These are phyloP conservation scores for Heliconius nattereri DNA, from an alignment of 1,140 invertebrate species.

Conservation along the genomic window DNA sequence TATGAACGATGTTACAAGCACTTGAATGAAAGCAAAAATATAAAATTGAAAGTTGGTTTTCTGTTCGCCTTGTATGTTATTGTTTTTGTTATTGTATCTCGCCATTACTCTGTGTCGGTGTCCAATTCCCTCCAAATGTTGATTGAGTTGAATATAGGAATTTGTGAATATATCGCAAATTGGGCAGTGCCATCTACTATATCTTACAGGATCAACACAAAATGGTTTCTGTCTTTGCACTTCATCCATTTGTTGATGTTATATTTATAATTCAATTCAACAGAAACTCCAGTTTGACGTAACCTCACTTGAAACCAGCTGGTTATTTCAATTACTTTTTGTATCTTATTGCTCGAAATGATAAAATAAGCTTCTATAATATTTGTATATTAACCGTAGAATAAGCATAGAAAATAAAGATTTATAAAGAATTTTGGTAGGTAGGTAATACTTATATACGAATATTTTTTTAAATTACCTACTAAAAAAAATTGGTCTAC, in stretches of 20 bases:
- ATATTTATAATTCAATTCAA: not conserved
- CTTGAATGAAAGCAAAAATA: slow-evolving; percentile 54
- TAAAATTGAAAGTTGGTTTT: slow-evolving; percentile 54
- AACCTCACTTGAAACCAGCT: not conserved
- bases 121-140: slow-evolving; percentile 68
- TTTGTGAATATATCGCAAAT: slow-evolving; percentile 66
- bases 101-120: slow-evolving; percentile 59
- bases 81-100: slow-evolving; percentile 45
- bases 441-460: not conserved
- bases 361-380: not conserved
- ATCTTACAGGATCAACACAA: slow-evolving; percentile 36
- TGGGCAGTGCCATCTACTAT: slow-evolving; percentile 60
- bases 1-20: slow-evolving; percentile 61
- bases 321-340: not conserved
- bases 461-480: not conserved
- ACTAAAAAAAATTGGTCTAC: not conserved
- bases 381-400: not conserved
- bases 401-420: not conserved
- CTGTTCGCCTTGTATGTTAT: slow-evolving; percentile 43
- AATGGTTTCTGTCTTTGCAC: slow-evolving; percentile 22
- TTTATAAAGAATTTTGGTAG: not conserved
- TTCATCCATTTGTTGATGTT: slow-evolving; percentile 28
- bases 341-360: not conserved
- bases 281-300: not conserved
- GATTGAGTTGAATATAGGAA: slow-evolving; percentile 66